Evolutionary conservation across 2,888 invertebrate genomes (phyloP).

Genomic region (Aethes cnicana): DNA sequence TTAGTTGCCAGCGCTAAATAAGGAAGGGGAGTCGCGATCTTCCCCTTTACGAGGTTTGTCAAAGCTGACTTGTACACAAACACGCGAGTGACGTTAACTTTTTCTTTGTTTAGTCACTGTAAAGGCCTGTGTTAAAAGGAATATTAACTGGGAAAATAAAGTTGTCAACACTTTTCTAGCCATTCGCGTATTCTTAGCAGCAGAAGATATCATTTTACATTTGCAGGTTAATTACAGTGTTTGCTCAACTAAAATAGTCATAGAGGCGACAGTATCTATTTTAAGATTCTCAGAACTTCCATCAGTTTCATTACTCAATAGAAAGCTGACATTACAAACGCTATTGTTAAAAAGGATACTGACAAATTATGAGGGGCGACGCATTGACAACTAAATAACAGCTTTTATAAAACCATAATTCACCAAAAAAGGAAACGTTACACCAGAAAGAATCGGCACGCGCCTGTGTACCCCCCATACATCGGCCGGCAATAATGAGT

Average conservation of each 20-base stretch:
- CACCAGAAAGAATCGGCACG: constrained; percentile 60
- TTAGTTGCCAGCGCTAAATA: constrained; percentile 71
- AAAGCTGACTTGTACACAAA: constrained; percentile 53
- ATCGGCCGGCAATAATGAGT: constrained; percentile 74
- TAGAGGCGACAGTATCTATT: not conserved
- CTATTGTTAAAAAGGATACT: constrained; percentile 31
- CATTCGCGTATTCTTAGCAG: too few relatives aligned
- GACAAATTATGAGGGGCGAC: constrained; percentile 51
- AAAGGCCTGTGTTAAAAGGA: not conserved
- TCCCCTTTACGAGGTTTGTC: constrained; percentile 52
- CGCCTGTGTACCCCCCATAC: constrained; percentile 50
- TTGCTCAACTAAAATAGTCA: too few relatives aligned
- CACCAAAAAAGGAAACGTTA: constrained; percentile 57
- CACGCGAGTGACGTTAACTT: constrained; percentile 21
- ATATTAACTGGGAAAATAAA: not conserved
- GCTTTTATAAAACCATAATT: constrained; percentile 70
- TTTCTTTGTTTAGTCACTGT: constrained; percentile 18
- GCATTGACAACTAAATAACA: constrained; percentile 65
- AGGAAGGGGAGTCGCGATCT: constrained; percentile 61
- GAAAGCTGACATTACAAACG: not conserved
- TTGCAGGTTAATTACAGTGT: too few relatives aligned
- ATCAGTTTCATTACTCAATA: constrained; percentile 1
- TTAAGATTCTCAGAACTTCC: not conserved
- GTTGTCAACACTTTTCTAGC: too few relatives aligned
- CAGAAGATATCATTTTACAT: not conserved